phyloP scores from a whole-genome alignment of 1,140 invertebrate genomes.

The Heliconius nattereri region DNA sequence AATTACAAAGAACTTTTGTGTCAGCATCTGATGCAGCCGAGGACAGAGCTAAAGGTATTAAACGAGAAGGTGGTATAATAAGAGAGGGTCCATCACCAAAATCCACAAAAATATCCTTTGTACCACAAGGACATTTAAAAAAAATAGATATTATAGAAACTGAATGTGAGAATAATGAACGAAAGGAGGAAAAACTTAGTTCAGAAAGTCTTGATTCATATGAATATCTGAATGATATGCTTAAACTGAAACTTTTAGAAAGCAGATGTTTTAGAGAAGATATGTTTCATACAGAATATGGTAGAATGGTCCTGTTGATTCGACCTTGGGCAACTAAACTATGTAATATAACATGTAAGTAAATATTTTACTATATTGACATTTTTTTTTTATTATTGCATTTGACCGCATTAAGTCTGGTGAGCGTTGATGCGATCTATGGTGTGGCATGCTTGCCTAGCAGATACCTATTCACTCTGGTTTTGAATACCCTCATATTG shows the following conservation, averaged over 20 bases:
- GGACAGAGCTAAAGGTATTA: slow-evolving; percentile 76
- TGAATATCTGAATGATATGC: slow-evolving; percentile 59
- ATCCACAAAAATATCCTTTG: slow-evolving; percentile 58
- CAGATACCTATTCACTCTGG: no score
- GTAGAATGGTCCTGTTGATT: slow-evolving; percentile 62
- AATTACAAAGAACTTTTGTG: slow-evolving; percentile 84
- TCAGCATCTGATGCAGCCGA: slow-evolving; percentile 85
- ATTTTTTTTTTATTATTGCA: no score
- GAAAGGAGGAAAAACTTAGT: slow-evolving; percentile 3
- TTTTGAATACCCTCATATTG: no score
- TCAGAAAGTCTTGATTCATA: slow-evolving; percentile 31
- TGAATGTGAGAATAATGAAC: background rate
- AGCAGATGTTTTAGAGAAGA: slow-evolving; percentile 53
- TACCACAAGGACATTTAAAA: slow-evolving; percentile 50
- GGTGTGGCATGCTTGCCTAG: no score
- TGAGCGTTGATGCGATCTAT: no score
- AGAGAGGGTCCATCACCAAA: slow-evolving; percentile 47
- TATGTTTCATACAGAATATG: slow-evolving; percentile 67
- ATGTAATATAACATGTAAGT: slow-evolving; percentile 65
- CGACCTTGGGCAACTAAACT: slow-evolving; percentile 61
- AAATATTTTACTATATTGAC: background rate
- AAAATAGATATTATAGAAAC: background rate
- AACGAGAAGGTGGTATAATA: slow-evolving; percentile 78
- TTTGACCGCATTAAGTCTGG: no score
- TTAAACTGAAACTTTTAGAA: slow-evolving; percentile 55